Conservation (phyloP, 2,888 invertebrate genomes). For the Copidosoma aretas region DNA sequence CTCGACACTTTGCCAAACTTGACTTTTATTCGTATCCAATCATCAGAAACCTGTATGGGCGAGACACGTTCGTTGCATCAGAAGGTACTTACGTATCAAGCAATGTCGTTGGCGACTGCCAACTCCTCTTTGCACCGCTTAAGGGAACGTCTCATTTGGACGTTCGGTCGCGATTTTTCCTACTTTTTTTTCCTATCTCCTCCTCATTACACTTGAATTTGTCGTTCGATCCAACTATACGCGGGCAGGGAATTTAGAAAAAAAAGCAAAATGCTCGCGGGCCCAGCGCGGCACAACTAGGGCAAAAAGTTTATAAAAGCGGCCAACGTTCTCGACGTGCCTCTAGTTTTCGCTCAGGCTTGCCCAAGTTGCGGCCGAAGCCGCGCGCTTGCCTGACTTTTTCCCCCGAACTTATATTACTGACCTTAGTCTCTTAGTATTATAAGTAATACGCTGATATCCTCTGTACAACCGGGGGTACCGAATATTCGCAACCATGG, state of each 20-base stretch:
- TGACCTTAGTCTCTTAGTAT: neutral
- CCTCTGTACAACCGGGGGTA: neutral
- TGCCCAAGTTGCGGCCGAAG: constrained; percentile 12
- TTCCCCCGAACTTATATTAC: neutral
- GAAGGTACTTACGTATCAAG: constrained; percentile 12
- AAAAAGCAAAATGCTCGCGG: constrained; percentile 45
- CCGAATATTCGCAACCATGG: constrained; percentile 31
- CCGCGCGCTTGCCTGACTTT: neutral
- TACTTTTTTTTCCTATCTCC: constrained; percentile 4
- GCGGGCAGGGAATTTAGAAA: constrained; percentile 17
- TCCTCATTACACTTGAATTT: too few species aligned
- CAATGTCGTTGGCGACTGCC: constrained; percentile 45
- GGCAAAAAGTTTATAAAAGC: constrained; percentile 60
- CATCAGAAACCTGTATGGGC: constrained; percentile 56
- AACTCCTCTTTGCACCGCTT: constrained; percentile 55
- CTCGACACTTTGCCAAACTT: too few species aligned
- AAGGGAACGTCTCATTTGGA: constrained; percentile 55
- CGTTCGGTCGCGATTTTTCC: constrained; percentile 33
- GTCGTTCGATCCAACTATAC: constrained; percentile 23
- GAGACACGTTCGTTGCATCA: constrained; percentile 55
- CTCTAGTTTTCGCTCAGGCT: constrained; percentile 52
- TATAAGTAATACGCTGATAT: neutral
- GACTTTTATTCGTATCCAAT: constrained; percentile 49
- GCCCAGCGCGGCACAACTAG: constrained; percentile 25
- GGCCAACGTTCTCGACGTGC: constrained; percentile 43